These are phyloP conservation scores for Microcebus ravelobensis DNA, from an alignment of 2,113 vertebrate genomes.

Conservation along the genomic window DNA sequence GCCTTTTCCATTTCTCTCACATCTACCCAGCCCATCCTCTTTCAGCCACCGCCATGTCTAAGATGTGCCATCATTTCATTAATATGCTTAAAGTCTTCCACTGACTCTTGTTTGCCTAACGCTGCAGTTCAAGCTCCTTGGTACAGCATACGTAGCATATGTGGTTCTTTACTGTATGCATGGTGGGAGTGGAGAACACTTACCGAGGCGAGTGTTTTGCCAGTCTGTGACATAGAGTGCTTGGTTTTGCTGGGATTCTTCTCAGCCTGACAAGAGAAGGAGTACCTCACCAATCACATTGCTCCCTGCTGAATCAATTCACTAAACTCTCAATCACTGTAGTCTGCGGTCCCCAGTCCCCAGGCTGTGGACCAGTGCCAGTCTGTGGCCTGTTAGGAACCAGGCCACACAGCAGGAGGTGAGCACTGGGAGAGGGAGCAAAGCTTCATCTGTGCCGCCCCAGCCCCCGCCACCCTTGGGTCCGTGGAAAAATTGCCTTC, in stretches of 20 bases:
- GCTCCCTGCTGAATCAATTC: constrained; percentile 51
- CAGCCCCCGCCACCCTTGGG: too few relatives aligned
- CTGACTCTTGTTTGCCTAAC: background rate
- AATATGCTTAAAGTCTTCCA: background rate
- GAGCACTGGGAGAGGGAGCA: too few relatives aligned
- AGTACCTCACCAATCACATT: constrained; percentile 46
- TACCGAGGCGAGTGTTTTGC: background rate
- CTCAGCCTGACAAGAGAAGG: background rate
- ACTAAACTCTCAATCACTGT: constrained; percentile 44
- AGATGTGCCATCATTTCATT: background rate
- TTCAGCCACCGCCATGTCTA: background rate
- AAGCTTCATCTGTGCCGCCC: too few relatives aligned
- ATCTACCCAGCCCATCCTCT: background rate
- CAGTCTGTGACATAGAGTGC: background rate
- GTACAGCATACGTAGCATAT: background rate
- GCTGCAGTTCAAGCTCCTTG: background rate
- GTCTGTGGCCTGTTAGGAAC: too few relatives aligned
- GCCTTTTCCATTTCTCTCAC: background rate
- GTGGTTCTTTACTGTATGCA: background rate
- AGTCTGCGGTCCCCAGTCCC: too few relatives aligned
- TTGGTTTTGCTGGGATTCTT: constrained; percentile 22
- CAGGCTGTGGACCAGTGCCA: too few relatives aligned
- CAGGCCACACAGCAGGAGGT: too few relatives aligned
- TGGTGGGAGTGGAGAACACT: background rate
- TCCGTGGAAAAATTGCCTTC: too few relatives aligned